These are phyloP conservation scores for Dryobota labecula DNA, from an alignment of 2,888 invertebrate genomes.

Conservation along the genomic window DNA sequence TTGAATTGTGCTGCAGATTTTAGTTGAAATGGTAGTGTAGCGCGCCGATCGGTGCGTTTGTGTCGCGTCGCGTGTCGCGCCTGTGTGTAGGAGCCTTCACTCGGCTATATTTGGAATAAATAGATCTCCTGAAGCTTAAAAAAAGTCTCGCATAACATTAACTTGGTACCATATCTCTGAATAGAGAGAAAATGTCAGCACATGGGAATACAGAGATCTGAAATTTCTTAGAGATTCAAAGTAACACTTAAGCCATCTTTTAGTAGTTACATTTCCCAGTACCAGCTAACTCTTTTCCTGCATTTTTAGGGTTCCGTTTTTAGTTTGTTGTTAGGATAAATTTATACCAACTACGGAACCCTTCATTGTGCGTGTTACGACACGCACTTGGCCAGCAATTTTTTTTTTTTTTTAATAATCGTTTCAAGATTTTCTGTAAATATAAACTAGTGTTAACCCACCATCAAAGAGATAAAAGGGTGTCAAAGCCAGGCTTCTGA, in stretches of 20 bases:
- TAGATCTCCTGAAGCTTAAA: neutral
- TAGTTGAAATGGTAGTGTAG: neutral
- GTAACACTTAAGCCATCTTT: neutral
- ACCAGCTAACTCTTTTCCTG: neutral
- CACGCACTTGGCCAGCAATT: no score
- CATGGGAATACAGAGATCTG: neutral
- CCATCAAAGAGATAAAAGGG: constrained; percentile 31
- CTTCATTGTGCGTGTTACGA: no score
- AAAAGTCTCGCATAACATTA: neutral
- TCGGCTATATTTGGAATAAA: neutral
- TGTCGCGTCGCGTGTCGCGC: no score
- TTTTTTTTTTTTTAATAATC: no score
- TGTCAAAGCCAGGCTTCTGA: constrained; percentile 30
- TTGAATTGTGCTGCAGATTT: neutral
- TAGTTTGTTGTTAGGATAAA: no score
- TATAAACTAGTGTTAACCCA: constrained; percentile 10
- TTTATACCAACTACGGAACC: no score
- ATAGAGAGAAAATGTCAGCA: neutral
- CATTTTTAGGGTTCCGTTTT: no score
- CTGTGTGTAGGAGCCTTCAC: no score
- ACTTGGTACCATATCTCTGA: neutral
- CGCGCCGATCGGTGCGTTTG: no score
- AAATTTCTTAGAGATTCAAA: neutral
- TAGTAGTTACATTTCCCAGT: neutral
- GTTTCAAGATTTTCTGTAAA: constrained; percentile 7